Conservation (phyloP, 1,140 invertebrate species). For the Drosophila mojavensis region DNA sequence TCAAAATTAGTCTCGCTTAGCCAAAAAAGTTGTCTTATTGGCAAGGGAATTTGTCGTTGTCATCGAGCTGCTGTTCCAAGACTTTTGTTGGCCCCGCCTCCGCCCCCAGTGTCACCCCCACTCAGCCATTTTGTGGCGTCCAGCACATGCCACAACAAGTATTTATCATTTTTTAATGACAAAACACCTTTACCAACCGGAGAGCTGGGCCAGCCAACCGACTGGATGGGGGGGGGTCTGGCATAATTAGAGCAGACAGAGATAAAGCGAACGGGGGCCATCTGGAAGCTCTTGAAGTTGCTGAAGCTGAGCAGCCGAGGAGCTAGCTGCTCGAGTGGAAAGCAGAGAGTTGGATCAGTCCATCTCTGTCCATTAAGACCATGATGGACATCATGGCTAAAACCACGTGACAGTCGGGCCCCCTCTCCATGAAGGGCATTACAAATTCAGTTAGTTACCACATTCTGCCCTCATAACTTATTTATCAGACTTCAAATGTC, state of each 20-base stretch:
- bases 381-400: conserved; percentile 3
- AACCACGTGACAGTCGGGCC: conserved; percentile 4
- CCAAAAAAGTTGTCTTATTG: conserved; percentile 55
- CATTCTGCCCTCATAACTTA: conserved; percentile 69
- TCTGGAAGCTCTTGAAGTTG: too few relatives aligned
- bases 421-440: neutral
- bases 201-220: neutral
- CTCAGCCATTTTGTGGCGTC: conserved; percentile 8
- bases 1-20: conserved; percentile 56
- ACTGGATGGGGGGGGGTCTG: too few relatives aligned
- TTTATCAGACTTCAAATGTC: conserved; percentile 72
- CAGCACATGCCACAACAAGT: conserved; percentile 34
- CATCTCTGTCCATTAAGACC: neutral
- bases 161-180: conserved; percentile 73
- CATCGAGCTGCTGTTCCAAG: conserved; percentile 24
- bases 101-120: neutral
- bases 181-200: conserved; percentile 40
- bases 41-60: conserved; percentile 48
- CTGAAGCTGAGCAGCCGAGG: neutral
- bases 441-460: conserved; percentile 34
- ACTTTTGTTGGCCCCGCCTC: neutral
- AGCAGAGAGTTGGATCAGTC: neutral
- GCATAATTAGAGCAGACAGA: too few relatives aligned
- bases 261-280: neutral
- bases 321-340: conserved; percentile 15